These are phyloP conservation scores for Aelia acuminata DNA, from an alignment of 2,888 invertebrate genomes.

Conservation along the genomic window DNA sequence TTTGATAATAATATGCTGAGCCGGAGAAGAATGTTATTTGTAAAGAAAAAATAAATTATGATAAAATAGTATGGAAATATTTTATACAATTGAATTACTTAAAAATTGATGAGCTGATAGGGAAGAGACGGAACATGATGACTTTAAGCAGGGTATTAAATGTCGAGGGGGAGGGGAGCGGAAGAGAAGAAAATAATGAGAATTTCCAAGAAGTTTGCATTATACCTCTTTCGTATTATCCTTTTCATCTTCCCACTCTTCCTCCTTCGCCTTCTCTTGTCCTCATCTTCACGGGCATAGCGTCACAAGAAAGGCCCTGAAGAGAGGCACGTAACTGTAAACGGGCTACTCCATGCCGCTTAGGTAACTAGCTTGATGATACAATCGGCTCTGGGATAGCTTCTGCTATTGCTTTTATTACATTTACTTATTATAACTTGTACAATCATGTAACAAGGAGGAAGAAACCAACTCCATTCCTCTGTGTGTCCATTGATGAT, in stretches of 20 bases:
- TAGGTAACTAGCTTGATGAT: background rate
- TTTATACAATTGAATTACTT: too few species aligned
- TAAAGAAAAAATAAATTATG: too few species aligned
- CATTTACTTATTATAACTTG: background rate
- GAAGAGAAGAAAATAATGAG: constrained; percentile 31
- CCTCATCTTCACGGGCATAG: constrained; percentile 20
- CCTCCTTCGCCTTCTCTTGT: background rate
- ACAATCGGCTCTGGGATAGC: background rate
- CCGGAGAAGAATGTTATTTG: too few species aligned
- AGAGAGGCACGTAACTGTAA: constrained; percentile 19
- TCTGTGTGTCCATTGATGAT: background rate
- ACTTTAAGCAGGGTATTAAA: background rate
- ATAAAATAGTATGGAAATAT: too few species aligned
- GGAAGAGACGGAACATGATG: background rate
- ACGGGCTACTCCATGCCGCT: background rate
- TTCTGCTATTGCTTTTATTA: background rate
- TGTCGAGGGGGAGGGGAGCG: background rate
- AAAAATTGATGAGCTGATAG: too few species aligned
- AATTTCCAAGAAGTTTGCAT: constrained; percentile 28
- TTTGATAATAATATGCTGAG: too few species aligned
- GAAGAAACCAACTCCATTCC: background rate
- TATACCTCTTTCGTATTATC: background rate
- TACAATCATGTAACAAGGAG: constrained; percentile 5
- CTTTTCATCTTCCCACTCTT: constrained; percentile 30
- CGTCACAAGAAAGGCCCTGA: background rate